Evolutionary conservation across 2,113 vertebrate species (phyloP).

Genomic region (Oxyruncus cristatus): DNA sequence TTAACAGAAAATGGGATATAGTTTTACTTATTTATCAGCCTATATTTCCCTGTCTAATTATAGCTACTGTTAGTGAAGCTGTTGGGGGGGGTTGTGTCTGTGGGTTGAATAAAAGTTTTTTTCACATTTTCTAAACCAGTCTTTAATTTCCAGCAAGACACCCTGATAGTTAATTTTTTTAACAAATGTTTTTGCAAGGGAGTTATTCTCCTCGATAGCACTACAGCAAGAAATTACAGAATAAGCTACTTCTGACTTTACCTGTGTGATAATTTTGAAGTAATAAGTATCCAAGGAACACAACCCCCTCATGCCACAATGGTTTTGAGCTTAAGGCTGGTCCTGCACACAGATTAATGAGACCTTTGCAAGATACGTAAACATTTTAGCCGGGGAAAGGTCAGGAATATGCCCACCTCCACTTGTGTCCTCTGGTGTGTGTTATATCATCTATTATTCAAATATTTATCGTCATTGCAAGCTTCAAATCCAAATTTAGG

Average conservation of each 20-base stretch:
- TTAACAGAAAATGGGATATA: background rate
- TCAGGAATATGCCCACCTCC: background rate
- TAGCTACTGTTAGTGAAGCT: background rate
- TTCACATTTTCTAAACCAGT: background rate
- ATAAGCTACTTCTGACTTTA: background rate
- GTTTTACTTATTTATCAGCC: background rate
- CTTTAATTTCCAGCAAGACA: background rate
- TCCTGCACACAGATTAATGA: background rate
- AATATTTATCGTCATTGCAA: background rate
- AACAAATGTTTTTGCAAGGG: rapidly evolving
- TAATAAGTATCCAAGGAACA: background rate
- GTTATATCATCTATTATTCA: background rate
- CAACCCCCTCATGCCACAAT: too few relatives aligned
- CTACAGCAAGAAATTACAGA: background rate
- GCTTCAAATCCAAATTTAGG: background rate
- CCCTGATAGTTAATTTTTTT: background rate
- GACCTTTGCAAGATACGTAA: background rate
- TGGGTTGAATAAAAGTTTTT: background rate
- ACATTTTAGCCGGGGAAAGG: background rate
- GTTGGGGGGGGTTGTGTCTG: too few relatives aligned
- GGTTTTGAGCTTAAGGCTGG: background rate
- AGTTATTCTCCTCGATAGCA: background rate
- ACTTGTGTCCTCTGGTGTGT: background rate
- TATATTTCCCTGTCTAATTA: background rate
- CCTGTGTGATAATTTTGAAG: background rate